Base-by-base conservation (phyloP, 2,797 vertebrate species). In the Antennarius maculatus region DNA sequence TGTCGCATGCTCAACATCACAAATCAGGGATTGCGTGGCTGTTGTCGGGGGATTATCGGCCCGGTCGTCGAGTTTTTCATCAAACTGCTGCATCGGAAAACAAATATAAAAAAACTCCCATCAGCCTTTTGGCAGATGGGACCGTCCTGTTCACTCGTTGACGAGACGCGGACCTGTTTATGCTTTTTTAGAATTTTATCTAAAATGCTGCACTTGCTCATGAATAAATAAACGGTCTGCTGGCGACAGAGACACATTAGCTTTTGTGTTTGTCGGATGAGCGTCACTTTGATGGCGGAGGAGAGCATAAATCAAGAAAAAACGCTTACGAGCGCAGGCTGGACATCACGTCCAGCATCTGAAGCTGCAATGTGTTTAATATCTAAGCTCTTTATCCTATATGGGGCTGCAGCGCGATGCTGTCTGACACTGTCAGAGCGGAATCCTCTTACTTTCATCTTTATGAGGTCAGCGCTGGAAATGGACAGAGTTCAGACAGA, bases 311-410 rank as follows among this genome's bases (percentile, higher is more conserved):
- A 88, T 87, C 31, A 72, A 81, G 74, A 66, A 56, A 82, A 72
- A 47, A 23, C 52, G 72, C 74, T 82, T 84, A 80, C 14, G 13
- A 72, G 60, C 54, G 72, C 61, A 61, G 69, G 60, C 50, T 76
- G 82, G 76, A 82, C 86, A 66, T 84, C 82, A 71, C 67, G 85
- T 69, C 42, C 42, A 71, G 61, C 8, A 39, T 61, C 23, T 52
- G 10, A 80, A 72, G 66, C 80, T 64, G 64, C 84, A 87, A 86
- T 80, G 72, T 85, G 81, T 89, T 90, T 87, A 88, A 91, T 88
- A 89, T 86, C 69, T 85, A 91, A 91, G 91, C 90, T 89, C 86
- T 89, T 92, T 87, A 90, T 90, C 84, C 86, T 86, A 80, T 82
- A 85, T 81, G 71, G 67, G 81, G 79, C 81, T 69, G 70, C 81